Conservation (phyloP, 2,797 vertebrate genomes). For the Cottoperca gobio region DNA sequence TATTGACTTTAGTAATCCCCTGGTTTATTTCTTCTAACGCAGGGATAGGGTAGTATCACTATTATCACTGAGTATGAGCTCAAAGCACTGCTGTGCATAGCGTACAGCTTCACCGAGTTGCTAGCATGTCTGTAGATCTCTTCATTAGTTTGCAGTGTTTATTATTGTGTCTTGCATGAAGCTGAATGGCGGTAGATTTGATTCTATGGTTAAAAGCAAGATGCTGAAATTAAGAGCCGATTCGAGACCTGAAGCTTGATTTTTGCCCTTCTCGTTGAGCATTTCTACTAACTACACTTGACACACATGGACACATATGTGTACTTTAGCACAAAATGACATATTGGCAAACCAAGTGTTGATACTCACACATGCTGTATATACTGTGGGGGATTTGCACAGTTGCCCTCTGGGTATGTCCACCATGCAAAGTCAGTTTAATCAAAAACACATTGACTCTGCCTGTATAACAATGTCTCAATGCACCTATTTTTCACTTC, state of each 20-base stretch:
- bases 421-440: constrained; percentile 29
- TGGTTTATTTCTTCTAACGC: not conserved
- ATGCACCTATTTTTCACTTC: constrained; percentile 38
- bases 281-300: not conserved
- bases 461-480: constrained; percentile 25
- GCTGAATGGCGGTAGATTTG: too few relatives aligned
- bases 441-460: constrained; percentile 44
- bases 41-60: too few relatives aligned
- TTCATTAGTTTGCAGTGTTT: too few relatives aligned
- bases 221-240: not conserved
- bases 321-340: not conserved
- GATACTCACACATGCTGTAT: not conserved
- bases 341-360: not conserved
- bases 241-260: not conserved
- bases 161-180: too few relatives aligned
- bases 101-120: too few relatives aligned
- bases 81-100: too few relatives aligned
- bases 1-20: too few relatives aligned
- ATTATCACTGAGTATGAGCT: too few relatives aligned
- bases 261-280: not conserved
- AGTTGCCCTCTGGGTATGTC: not conserved
- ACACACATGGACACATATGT: not conserved
- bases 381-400: not conserved
- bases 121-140: too few relatives aligned
- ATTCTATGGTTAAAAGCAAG: not conserved